Base-by-base conservation (phyloP, 2,113 vertebrate species). In the Poicephalus gulielmi region DNA sequence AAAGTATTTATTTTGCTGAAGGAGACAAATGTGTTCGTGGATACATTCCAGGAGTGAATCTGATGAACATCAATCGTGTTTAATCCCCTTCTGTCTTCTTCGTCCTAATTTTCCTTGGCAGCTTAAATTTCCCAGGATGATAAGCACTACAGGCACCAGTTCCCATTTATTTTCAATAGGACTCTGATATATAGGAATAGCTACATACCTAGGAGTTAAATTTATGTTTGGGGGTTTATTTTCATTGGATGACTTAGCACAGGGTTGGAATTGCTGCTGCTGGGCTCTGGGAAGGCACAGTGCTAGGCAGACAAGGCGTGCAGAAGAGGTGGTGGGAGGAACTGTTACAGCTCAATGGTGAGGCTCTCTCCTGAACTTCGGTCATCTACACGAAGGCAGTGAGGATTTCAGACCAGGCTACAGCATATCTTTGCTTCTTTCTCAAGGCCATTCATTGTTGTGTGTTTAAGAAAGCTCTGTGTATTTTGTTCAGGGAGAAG, bases 271-370 rank as follows among this genome's bases (percentile, higher is more conserved):
- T 39, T 79, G 20, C 27, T 2, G 1, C 27, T 79, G 35, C 11
- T 0, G 0, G 30, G 30, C 35, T 73, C 59, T 7, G 3, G n/a
- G 52, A 83, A 85, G n/a, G 3, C 0, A 0, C 16, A 20, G 67
- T 10, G 27, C 17, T 92, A 35, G 49, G 20, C 30, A 69, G 33
- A 27, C 7, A 52, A 13, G 6, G 27, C 4, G 0, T 10, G 9
- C 47, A 23, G 31, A 17, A 68, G 12, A 37, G 4, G 7, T n/a
- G 28, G 37, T 67, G 30, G 17, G 17, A 82, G 14, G 14, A 19
- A 37, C 12, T 63, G 44, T 17, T 25, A 35, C 10, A 91, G 22
- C 16, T 68, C 27, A 53, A 24, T 6, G 2, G 15, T 30, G 15
- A 43, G 25, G 5, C 2, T 55, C 3, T 81, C n/a, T 60, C 19